Conservation (phyloP, 2,113 vertebrate species). For the Macquaria ambigua region DNA sequence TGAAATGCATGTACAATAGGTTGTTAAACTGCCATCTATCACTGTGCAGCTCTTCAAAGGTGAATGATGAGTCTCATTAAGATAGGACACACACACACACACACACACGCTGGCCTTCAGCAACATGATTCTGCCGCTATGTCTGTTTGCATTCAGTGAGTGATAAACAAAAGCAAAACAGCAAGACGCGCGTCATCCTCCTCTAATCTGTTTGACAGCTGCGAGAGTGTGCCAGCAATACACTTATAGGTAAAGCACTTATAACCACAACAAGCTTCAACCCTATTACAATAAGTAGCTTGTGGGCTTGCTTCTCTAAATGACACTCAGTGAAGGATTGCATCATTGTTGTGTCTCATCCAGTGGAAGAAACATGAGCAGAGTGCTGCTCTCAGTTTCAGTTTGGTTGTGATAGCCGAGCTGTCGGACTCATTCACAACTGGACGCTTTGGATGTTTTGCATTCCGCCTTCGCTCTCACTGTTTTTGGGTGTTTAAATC, state of each 20-base stretch:
- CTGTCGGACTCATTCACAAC: slow-evolving; percentile 26
- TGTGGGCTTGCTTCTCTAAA: slow-evolving; percentile 30
- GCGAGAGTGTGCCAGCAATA: slow-evolving; percentile 47
- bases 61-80: slow-evolving; percentile 64
- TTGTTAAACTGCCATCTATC: slow-evolving; percentile 55
- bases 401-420: background rate
- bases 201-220: slow-evolving; percentile 45
- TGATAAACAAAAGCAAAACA: slow-evolving; percentile 46
- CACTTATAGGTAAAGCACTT: slow-evolving; percentile 51
- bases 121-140: background rate
- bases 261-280: slow-evolving; percentile 32
- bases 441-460: slow-evolving; percentile 29
- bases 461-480: slow-evolving; percentile 9
- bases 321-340: slow-evolving; percentile 25
- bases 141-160: slow-evolving; percentile 13
- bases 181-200: slow-evolving; percentile 10
- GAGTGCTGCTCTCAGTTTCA: slow-evolving; percentile 30
- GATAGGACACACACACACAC: background rate
- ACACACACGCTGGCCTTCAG: background rate
- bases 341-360: slow-evolving; percentile 46
- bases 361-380: slow-evolving; percentile 40
- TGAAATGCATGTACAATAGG: slow-evolving; percentile 10
- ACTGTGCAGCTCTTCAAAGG: slow-evolving; percentile 7
- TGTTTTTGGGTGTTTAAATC: background rate
- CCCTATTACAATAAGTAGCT: slow-evolving; percentile 50